Evolutionary conservation across 1,140 invertebrate genomes (phyloP), one percentile per base, ranked within the genome.

Genomic region (Papilio aristodemus): DNA sequence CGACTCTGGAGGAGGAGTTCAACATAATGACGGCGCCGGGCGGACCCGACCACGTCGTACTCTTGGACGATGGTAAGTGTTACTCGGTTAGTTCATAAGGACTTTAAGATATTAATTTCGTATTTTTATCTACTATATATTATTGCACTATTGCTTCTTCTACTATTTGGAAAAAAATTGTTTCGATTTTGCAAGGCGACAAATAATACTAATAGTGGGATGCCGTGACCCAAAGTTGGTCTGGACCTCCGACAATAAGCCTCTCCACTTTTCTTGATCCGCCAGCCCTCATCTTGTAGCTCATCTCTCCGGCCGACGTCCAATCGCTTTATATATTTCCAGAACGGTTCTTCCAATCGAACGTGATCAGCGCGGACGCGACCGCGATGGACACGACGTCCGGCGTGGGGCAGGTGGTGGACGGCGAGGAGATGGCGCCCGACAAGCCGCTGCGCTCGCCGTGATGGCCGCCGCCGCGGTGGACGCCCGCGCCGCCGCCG

Each of bases 1-100:
- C 98, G 77, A 95, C 95, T 41, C 88, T 98, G 68, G 97, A 98
- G 82, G 97, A 98, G 83, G 97, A 99, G 90, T 98, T 98, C 90
- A 96, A 95, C 79, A 97, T 96, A 92, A 96, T 98, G 94, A 95
- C 95, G 50, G 95, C 96, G 76, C 94, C 76, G 88, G 92, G 81
- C 50, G 95, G 95, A 81, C 91, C 93, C 19, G 94, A 94, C 73
- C 93, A 95, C 69, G 94, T 95, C 69, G 94, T 95, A 60, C 90
- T 96, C 73, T 94, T 96, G 87, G 95, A 95, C 80, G 95, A 96
- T 85, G 94, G 94, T 94, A 84, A 89, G 83, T 87, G 50, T 66
- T 50, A 46, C 14, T 46, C 11, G 37, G 11, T 7, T 11, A 10
- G 0, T 38, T 38, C 37, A 9, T 13, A 39, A 13, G 38, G 38